Percentiles rank a stretch among this genome's conserved stretches.
These are phyloP conservation scores for Ptilonorhynchus violaceus DNA, from an alignment of 2,113 vertebrate species.

Conservation along the genomic window DNA sequence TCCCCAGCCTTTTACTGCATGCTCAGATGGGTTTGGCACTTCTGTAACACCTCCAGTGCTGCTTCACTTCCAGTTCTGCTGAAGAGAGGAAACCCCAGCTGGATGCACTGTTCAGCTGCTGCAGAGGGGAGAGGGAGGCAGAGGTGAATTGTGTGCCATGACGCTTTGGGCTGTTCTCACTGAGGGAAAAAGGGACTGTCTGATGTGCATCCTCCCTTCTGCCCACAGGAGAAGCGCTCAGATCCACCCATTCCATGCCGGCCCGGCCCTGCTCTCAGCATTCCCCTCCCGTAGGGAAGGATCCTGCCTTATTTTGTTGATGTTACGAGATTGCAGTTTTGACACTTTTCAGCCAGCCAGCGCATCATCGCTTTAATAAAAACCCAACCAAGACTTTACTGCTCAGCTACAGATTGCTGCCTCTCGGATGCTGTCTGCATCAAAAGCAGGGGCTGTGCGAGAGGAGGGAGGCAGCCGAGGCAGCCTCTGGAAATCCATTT, in stretches of 20 bases:
- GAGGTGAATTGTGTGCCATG: not conserved
- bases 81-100: not conserved
- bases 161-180: not conserved
- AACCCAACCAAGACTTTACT: constrained; percentile 18
- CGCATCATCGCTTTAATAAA: constrained; percentile 53
- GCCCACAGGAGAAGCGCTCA: not conserved
- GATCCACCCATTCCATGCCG: not conserved
- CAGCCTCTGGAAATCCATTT: constrained; percentile 35
- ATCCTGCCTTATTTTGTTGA: constrained; percentile 8
- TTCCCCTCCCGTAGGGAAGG: not conserved
- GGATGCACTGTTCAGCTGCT: not conserved
- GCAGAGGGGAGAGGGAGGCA: not conserved
- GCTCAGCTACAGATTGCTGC: not conserved
- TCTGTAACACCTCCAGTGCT: not conserved
- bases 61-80: not conserved
- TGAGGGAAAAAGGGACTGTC: not conserved
- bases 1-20: not conserved
- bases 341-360: constrained; percentile 55
- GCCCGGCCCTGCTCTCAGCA: not conserved
- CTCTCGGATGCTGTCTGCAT: not conserved
- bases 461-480: not conserved
- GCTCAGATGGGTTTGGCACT: not conserved
- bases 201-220: not conserved
- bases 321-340: constrained; percentile 43
- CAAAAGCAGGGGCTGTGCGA: not conserved